phyloP scores from a whole-genome alignment of 1,140 invertebrate species.

The Drosophila nikananu region DNA sequence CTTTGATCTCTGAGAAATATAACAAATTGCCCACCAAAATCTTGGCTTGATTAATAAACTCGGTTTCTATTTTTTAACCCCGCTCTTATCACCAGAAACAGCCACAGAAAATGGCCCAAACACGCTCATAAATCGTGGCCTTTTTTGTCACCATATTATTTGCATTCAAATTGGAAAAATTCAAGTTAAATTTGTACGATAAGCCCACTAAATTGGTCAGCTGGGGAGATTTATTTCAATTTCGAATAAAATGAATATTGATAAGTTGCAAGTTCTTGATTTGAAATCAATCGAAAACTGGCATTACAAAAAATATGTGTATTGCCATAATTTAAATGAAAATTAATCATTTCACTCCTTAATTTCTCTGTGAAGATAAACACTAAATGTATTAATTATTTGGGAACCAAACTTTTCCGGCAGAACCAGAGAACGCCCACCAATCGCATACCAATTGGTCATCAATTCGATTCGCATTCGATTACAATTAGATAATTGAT shows the following conservation, averaged over 20 bases:
- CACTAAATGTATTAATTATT: slow-evolving; percentile 9
- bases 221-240: slow-evolving; percentile 13
- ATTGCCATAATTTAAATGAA: too few relatives aligned
- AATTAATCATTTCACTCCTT: too few relatives aligned
- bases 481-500: slow-evolving; percentile 74
- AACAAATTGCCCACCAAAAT: slow-evolving; percentile 59
- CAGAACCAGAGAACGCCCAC: slow-evolving; percentile 12
- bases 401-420: background rate
- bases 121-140: slow-evolving; percentile 14
- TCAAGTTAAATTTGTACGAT: slow-evolving; percentile 25
- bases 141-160: slow-evolving; percentile 25
- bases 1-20: slow-evolving; percentile 50
- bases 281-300: too few relatives aligned
- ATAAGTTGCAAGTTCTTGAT: background rate
- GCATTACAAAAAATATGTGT: too few relatives aligned
- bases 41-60: slow-evolving; percentile 48
- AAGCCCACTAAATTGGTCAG: slow-evolving; percentile 9
- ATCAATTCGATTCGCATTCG: slow-evolving; percentile 23
- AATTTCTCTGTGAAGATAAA: background rate
- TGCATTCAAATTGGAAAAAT: slow-evolving; percentile 52
- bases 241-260: slow-evolving; percentile 1
- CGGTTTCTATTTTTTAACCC: slow-evolving; percentile 8
- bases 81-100: slow-evolving; percentile 28
- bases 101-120: background rate
- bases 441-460: slow-evolving; percentile 3